Conservation (phyloP, 2,113 vertebrate genomes). For the Oriolus oriolus region DNA sequence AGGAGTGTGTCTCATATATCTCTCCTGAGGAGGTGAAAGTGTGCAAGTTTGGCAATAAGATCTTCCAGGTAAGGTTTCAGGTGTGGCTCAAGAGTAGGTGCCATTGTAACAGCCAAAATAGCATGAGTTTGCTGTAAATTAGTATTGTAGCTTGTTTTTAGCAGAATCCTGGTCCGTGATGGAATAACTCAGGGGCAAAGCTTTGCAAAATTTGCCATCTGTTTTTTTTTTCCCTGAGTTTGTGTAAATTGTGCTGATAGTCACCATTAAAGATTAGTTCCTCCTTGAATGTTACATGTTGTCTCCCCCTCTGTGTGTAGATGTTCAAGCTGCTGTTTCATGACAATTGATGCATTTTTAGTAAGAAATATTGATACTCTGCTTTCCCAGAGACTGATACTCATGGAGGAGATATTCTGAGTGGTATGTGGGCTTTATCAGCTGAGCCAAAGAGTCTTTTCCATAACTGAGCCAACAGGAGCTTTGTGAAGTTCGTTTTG, state of each 20-base stretch:
- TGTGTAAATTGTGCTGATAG: neutral
- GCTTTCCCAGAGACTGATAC: neutral
- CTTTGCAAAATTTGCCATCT: neutral
- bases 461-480: neutral
- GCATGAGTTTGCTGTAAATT: neutral
- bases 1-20: slow-evolving; percentile 84
- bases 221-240: neutral
- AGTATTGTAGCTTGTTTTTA: neutral
- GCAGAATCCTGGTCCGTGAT: neutral
- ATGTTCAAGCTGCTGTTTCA: neutral
- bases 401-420: neutral
- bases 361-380: neutral
- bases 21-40: slow-evolving; percentile 84
- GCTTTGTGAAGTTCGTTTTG: neutral
- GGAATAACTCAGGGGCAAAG: neutral
- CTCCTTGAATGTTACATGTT: neutral
- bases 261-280: neutral
- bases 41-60: slow-evolving; percentile 90
- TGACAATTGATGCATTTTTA: neutral
- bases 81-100: neutral
- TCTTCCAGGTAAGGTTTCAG: slow-evolving; percentile 83
- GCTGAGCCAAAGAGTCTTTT: neutral
- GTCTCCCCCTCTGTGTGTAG: neutral
- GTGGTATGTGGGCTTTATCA: neutral
- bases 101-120: neutral